Conservation (phyloP, 2,113 vertebrate genomes). For the Daboia siamensis region DNA sequence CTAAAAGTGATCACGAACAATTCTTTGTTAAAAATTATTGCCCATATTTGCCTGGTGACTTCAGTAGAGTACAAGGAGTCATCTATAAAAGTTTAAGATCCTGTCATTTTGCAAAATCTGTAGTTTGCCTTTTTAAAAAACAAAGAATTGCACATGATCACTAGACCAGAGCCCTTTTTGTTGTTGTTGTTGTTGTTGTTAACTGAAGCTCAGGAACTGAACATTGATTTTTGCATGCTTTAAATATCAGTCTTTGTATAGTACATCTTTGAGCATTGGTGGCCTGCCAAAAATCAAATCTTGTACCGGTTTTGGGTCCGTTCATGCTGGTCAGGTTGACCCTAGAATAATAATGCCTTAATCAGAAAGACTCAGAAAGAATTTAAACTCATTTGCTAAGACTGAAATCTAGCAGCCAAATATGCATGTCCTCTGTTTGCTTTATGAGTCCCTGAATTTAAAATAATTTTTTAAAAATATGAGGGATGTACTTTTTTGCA, state of each 20-base stretch:
- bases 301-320: conserved; percentile 44
- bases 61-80: not conserved
- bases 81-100: not conserved
- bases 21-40: not conserved
- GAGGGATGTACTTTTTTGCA: conserved; percentile 74
- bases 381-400: conserved; percentile 59
- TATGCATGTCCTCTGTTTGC: conserved; percentile 55
- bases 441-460: conserved; percentile 68
- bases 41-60: fast-evolving
- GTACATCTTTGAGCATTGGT: not conserved
- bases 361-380: conserved; percentile 54
- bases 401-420: conserved; percentile 57
- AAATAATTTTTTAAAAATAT: conserved; percentile 75
- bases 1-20: not conserved
- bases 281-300: conserved; percentile 1
- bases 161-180: not conserved
- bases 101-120: not conserved
- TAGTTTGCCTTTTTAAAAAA: fast-evolving
- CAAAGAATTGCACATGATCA: not conserved
- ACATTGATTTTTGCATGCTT: not conserved
- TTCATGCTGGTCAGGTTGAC: conserved; percentile 11
- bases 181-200: not conserved
- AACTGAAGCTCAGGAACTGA: not conserved
- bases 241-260: fast-evolving
- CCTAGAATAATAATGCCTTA: conserved; percentile 47